Evolutionary conservation across 2,888 invertebrate genomes (phyloP).

Genomic region (Latrodectus hesperus): DNA sequence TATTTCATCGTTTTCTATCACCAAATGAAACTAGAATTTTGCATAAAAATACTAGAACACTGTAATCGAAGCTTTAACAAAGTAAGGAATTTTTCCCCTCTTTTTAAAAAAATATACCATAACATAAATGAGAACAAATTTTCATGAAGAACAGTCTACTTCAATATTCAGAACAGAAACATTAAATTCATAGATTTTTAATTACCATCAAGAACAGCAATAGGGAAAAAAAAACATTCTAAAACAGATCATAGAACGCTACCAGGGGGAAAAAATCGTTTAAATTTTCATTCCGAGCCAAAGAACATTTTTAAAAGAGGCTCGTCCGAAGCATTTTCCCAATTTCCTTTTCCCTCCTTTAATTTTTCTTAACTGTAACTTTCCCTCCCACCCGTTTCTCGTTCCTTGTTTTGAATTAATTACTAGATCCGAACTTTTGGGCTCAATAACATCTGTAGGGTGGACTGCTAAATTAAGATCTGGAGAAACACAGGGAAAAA

Average conservation of each 20-base stretch:
- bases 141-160: background rate
- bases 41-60: no score
- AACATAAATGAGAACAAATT: no score
- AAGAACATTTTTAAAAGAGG: conserved; percentile 58
- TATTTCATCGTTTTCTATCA: no score
- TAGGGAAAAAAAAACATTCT: conserved; percentile 5
- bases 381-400: conserved; percentile 19
- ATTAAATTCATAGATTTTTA: conserved; percentile 39
- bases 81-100: no score
- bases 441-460: conserved; percentile 66
- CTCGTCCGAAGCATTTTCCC: conserved; percentile 38
- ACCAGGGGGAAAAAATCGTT: conserved; percentile 1
- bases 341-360: conserved; percentile 58
- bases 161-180: background rate
- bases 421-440: conserved; percentile 54
- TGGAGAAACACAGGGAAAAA: conserved; percentile 30
- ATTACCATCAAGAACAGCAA: conserved; percentile 17
- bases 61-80: no score
- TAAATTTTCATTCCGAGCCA: conserved; percentile 41
- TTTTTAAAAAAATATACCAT: no score
- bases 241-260: conserved; percentile 21
- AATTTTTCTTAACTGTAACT: conserved; percentile 62
- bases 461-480: conserved; percentile 65
- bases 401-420: conserved; percentile 68
- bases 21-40: no score